phyloP scores from a whole-genome alignment of 2,888 invertebrate genomes.

The Brachyptera putata region DNA sequence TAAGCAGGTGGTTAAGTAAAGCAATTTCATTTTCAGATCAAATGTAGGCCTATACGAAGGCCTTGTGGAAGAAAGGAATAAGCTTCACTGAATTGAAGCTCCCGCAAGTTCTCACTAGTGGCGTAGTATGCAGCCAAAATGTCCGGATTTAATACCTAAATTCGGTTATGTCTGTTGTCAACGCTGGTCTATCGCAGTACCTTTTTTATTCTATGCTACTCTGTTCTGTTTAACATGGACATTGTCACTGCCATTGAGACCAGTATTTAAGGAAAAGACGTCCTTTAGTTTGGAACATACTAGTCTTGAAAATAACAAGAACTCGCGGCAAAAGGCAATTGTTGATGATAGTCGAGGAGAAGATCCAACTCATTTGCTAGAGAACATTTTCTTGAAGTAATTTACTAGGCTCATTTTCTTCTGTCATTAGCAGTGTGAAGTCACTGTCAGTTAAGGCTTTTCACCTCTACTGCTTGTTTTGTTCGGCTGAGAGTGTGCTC shows the following conservation, averaged over 20 bases:
- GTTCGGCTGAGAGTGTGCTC: too few relatives aligned
- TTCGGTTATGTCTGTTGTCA: conserved; percentile 31
- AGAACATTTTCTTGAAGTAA: conserved; percentile 47
- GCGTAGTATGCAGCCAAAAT: conserved; percentile 7
- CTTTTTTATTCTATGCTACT: conserved; percentile 52
- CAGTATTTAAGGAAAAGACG: conserved; percentile 28
- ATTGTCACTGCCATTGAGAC: conserved; percentile 48
- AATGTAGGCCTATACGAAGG: too few relatives aligned
- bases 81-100: too few relatives aligned
- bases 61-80: too few relatives aligned
- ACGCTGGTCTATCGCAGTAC: conserved; percentile 53
- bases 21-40: too few relatives aligned
- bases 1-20: too few relatives aligned
- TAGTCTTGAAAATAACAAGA: conserved; percentile 28
- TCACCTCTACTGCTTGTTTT: too few relatives aligned
- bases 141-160: conserved; percentile 1
- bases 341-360: conserved; percentile 46
- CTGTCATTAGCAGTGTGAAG: background rate
- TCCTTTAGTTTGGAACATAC: conserved; percentile 22
- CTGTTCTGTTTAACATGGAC: conserved; percentile 53
- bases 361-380: conserved; percentile 46
- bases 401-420: too few relatives aligned
- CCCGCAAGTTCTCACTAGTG: too few relatives aligned
- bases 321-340: conserved; percentile 37
- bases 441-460: too few relatives aligned